Base-by-base conservation (phyloP, 2,888 invertebrate genomes). In the Acleris cristana region DNA sequence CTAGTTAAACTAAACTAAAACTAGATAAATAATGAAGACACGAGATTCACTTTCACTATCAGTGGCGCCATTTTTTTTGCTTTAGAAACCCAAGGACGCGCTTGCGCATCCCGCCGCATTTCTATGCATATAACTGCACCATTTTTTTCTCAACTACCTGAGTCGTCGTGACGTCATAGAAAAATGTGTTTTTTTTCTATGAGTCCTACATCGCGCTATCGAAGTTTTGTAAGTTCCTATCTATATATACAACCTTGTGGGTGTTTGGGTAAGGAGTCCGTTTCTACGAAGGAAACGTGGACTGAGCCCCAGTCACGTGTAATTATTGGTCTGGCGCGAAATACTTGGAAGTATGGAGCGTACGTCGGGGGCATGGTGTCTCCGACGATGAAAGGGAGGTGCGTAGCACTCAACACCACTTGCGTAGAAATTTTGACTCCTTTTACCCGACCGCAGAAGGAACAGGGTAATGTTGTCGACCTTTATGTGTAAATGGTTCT, bases 351-450 rank as follows among this genome's bases (percentile, higher is more conserved):
- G 85, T 89, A 87, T 75, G 84, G 83, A 86, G 64, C 85, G 80
- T 76, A 76, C 84, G 80, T 83, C 81, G 72, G 77, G 69, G 79
- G 83, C 81, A 71, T 63, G 26, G 58, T 70, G 65, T 82, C 84
- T 76, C 73, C 81, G 87, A 79, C 87, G 85, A 78, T 40, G 78
- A 83, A 89, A 89, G 88, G 79, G 90, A 83, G 78, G 91, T 88
- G 89, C 85, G 60, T 63, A 74, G 84, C 90, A 84, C 88, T 87
- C 90, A 73, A 84, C 79, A 70, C 83, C 86, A 90, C 91, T 80
- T 90, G 70, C 76, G 90, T 90, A 91, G 90, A 86, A 85, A 73
- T 74, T 87, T 87, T 89, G 90, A 90, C 90, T 86, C 83, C 87
- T 83, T 83, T 89, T 40, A 14, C 1, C 40, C 40, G 40, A 14